Evolutionary conservation across 2,113 vertebrate genomes (phyloP).

Genomic region (Boulengeromyrus knoepffleri): DNA sequence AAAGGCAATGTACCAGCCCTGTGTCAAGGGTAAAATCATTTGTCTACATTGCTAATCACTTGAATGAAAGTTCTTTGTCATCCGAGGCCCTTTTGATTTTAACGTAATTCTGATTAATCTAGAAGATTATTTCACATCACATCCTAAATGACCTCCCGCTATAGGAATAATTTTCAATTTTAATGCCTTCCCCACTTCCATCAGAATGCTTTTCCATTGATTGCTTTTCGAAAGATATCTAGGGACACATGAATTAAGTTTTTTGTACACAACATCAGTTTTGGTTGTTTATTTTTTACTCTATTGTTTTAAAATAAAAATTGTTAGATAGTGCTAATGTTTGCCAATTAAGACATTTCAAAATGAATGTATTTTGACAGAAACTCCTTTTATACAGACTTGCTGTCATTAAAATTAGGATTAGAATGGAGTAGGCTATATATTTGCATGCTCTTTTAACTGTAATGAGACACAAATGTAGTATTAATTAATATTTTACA

Average conservation of each 20-base stretch:
- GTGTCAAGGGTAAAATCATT: not conserved
- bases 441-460: not conserved
- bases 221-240: not conserved
- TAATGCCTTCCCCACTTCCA: not conserved
- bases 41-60: constrained; percentile 11
- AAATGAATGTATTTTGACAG: not conserved
- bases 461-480: not conserved
- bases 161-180: constrained; percentile 11
- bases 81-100: constrained; percentile 10
- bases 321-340: not conserved
- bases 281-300: not conserved
- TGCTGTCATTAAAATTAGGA: not conserved
- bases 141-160: not conserved
- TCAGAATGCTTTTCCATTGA: not conserved
- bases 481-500: not conserved
- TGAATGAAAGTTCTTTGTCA: constrained; percentile 3
- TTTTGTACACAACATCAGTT: not conserved
- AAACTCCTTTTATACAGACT: not conserved
- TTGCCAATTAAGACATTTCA: not conserved
- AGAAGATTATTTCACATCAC: constrained; percentile 8
- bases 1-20: constrained; percentile 9
- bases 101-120: constrained; percentile 5
- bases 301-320: not conserved
- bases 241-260: not conserved
- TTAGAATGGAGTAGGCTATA: not conserved